Conservation (phyloP, 2,797 vertebrate genomes). For the Pseudotriccus pelzelni region DNA sequence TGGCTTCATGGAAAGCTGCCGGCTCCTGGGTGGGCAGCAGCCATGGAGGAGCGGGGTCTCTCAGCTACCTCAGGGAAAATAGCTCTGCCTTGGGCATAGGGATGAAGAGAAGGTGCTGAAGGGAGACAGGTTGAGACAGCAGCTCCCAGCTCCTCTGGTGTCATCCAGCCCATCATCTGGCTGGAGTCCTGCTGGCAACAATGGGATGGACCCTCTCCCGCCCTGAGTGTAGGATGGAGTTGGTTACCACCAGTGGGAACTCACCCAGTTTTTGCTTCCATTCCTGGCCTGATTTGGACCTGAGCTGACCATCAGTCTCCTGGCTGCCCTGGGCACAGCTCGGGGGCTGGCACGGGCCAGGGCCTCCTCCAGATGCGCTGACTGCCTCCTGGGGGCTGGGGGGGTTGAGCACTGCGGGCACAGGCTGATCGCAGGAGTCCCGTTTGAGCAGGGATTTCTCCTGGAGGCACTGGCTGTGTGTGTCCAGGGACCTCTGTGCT, state of each 20-base stretch:
- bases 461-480: not conserved
- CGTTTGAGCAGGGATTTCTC: not conserved
- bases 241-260: accelerated
- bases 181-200: not conserved
- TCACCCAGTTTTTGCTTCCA: not conserved
- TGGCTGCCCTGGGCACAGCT: accelerated
- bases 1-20: not conserved
- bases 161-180: not conserved
- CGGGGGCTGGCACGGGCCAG: not conserved
- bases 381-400: not conserved
- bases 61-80: not conserved
- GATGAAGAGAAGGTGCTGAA: accelerated
- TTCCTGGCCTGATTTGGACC: not conserved
- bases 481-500: not conserved
- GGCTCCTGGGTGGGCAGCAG: not conserved
- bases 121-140: not conserved
- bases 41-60: not conserved
- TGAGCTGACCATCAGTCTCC: accelerated
- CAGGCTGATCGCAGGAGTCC: not conserved
- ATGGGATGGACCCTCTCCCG: not conserved
- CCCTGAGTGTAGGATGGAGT: not conserved
- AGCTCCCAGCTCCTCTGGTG: not conserved
- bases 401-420: accelerated
- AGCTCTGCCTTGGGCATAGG: not conserved
- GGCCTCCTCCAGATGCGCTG: accelerated